Evolutionary conservation across 2,888 invertebrate species (phyloP).

Genomic region (Imbricaverruca yamaguchii): DNA sequence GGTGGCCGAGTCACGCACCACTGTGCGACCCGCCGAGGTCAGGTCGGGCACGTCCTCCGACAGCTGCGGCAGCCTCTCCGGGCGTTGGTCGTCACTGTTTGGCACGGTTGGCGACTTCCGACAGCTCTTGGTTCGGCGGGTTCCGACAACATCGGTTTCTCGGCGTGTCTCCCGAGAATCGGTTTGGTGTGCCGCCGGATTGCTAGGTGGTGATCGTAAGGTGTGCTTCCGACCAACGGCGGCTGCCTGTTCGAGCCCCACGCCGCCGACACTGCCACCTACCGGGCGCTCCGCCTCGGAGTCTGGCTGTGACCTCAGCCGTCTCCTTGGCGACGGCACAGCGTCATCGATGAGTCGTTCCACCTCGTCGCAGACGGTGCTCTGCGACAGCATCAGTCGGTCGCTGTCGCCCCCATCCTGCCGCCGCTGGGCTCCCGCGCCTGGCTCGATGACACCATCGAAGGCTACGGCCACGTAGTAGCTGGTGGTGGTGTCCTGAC

Average conservation of each 20-base stretch:
- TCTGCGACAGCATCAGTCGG: neutral
- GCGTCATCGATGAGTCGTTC: neutral
- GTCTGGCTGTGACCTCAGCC: neutral
- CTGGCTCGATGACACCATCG: too few species aligned
- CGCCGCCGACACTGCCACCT: too few species aligned
- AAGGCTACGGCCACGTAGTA: too few species aligned
- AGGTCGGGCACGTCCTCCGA: slow-evolving; percentile 44
- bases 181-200: too few species aligned
- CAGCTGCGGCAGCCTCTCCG: neutral
- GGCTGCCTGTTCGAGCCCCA: too few species aligned
- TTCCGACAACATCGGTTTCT: neutral
- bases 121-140: neutral
- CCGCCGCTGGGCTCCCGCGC: too few species aligned
- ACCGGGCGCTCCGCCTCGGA: too few species aligned
- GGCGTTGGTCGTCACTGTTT: neutral
- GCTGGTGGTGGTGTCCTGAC: too few species aligned
- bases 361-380: neutral
- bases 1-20: too few species aligned
- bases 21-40: slow-evolving; percentile 24
- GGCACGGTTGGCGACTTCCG: neutral
- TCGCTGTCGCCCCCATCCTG: neutral
- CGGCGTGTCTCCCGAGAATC: too few species aligned
- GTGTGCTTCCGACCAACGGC: too few species aligned
- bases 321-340: neutral
- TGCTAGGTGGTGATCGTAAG: too few species aligned